Evolutionary conservation across 1,140 invertebrate genomes (phyloP).

Genomic region (Hormaphis cornu): DNA sequence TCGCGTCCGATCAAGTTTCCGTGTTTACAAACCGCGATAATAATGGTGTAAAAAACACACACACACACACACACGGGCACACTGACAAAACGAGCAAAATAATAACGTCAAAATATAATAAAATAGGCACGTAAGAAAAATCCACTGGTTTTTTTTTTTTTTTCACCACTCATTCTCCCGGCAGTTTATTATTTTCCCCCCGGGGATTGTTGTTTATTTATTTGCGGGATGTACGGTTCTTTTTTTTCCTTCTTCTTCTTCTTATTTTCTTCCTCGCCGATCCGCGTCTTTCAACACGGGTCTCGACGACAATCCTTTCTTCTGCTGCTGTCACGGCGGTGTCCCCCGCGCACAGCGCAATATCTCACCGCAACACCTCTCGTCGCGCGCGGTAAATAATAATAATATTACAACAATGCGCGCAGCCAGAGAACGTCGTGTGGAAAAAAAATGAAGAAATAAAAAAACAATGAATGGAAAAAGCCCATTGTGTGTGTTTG

Average conservation of each 20-base stretch:
- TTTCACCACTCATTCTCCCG: too few relatives aligned
- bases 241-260: too few relatives aligned
- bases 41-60: too few relatives aligned
- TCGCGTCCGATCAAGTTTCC: conserved; percentile 24
- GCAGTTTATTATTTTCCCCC: neutral
- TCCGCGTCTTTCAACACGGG: conserved; percentile 11
- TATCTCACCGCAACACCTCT: conserved; percentile 31
- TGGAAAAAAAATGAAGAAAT: too few relatives aligned
- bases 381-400: neutral
- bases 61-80: too few relatives aligned
- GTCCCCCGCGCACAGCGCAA: conserved; percentile 8
- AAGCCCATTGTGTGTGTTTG: conserved; percentile 24
- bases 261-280: conserved; percentile 8
- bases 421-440: too few relatives aligned
- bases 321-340: conserved; percentile 11
- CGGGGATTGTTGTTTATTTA: neutral
- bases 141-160: conserved; percentile 8
- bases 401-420: conserved; percentile 2
- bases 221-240: conserved; percentile 15
- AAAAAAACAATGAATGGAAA: conserved; percentile 21
- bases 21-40: conserved; percentile 22
- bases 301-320: conserved; percentile 18
- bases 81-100: conserved; percentile 11
- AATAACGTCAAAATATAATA: neutral
- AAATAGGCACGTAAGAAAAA: conserved; percentile 4